Conservation (phyloP, 2,113 vertebrate genomes). For the Chrysochloris asiatica region DNA sequence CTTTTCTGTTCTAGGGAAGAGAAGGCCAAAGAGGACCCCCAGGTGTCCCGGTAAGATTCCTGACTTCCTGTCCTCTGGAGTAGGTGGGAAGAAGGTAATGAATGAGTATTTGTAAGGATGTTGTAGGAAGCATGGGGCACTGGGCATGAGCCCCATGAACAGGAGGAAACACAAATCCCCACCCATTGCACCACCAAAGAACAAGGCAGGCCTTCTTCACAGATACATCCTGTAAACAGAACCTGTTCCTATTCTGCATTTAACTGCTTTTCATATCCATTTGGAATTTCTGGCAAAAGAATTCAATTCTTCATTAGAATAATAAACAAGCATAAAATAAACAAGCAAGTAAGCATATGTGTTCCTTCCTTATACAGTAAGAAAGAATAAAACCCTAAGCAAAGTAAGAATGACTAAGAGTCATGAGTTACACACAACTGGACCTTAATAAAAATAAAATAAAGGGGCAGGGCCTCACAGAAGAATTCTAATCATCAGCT, state of each 20-base stretch:
- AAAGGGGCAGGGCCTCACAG: too few species aligned
- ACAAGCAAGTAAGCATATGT: background rate
- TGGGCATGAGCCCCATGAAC: too few species aligned
- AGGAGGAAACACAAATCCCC: background rate
- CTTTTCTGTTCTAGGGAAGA: constrained; percentile 67
- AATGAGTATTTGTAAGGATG: background rate
- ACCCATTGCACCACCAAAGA: background rate
- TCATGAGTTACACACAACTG: background rate
- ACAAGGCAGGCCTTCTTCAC: background rate
- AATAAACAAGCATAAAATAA: background rate
- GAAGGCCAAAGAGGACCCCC: constrained; percentile 64
- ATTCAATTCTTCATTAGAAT: background rate
- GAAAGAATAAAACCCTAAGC: background rate
- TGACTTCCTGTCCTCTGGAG: background rate
- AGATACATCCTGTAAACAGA: background rate
- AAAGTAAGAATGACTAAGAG: background rate
- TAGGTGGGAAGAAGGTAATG: background rate
- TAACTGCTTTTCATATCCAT: background rate
- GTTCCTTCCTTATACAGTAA: background rate
- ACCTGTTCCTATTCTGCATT: accelerated
- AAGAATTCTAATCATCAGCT: too few species aligned
- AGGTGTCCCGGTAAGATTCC: constrained; percentile 58
- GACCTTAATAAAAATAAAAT: too few species aligned
- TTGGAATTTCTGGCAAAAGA: background rate
- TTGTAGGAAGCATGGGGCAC: too few species aligned